Evolutionary conservation across 2,888 invertebrate species (phyloP).

Genomic region (Salpingus planirostris): DNA sequence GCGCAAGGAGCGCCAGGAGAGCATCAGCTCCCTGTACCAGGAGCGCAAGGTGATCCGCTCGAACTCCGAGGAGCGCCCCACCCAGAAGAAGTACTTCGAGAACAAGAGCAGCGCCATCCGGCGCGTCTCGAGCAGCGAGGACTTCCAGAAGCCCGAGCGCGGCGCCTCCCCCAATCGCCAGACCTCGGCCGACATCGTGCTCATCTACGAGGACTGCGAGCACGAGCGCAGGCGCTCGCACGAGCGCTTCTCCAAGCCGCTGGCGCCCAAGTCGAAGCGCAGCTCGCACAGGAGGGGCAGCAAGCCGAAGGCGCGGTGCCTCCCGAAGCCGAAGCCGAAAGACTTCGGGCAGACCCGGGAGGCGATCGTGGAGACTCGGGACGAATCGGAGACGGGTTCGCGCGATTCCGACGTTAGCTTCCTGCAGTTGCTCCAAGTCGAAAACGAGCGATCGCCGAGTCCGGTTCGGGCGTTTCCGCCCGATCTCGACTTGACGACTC

Average conservation of each 20-base stretch:
- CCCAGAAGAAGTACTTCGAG: constrained; percentile 32
- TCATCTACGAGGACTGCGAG: constrained; percentile 50
- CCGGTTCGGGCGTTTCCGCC: constrained; percentile 33
- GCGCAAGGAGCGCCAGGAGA: constrained; percentile 56
- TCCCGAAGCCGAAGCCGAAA: constrained; percentile 26
- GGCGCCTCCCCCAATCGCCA: constrained; percentile 28
- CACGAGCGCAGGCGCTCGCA: constrained; percentile 54
- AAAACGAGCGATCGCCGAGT: constrained; percentile 36
- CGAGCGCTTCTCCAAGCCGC: constrained; percentile 55
- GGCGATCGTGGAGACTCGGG: not conserved
- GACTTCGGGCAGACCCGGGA: not conserved
- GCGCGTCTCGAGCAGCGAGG: constrained; percentile 56
- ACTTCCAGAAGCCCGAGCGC: constrained; percentile 43
- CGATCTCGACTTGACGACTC: constrained; percentile 47
- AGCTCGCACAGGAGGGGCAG: constrained; percentile 26
- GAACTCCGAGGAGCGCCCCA: constrained; percentile 51
- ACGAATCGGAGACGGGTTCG: not conserved
- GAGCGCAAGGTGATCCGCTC: constrained; percentile 54
- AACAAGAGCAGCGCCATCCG: constrained; percentile 40
- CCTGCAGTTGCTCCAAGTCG: constrained; percentile 25
- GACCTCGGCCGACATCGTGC: constrained; percentile 23
- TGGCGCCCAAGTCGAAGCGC: constrained; percentile 49
- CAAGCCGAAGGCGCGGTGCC: constrained; percentile 20
- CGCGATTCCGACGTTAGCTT: constrained; percentile 18
- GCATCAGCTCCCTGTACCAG: constrained; percentile 46